Percentiles rank a stretch among this genome's conserved stretches.
Conservation (phyloP, 2,113 vertebrate genomes). For the Laticauda colubrina region DNA sequence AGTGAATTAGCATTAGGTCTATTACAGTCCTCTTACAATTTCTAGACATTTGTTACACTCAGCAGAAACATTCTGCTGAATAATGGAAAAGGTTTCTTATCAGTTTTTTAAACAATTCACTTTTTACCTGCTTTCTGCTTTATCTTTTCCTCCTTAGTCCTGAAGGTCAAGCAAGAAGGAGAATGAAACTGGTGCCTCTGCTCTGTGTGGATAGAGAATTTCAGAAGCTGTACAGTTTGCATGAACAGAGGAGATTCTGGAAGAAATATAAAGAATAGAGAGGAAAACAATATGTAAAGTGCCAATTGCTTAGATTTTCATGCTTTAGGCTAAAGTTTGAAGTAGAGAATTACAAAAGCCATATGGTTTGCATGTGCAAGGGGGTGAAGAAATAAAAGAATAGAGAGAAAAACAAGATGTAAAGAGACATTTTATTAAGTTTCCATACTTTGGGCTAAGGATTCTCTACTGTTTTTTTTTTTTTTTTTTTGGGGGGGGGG, state of each 20-base stretch:
- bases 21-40: constrained; percentile 27
- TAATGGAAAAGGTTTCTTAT: constrained; percentile 40
- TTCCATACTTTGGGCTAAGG: background rate
- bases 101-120: constrained; percentile 25
- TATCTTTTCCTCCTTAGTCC: constrained; percentile 27
- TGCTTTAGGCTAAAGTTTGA: background rate
- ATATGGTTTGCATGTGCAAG: background rate
- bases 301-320: background rate
- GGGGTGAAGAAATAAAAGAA: background rate
- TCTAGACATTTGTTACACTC: constrained; percentile 28
- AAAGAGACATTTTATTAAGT: background rate
- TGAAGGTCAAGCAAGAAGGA: constrained; percentile 25
- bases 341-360: background rate
- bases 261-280: background rate
- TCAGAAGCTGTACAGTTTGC: background rate
- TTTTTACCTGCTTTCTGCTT: constrained; percentile 37
- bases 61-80: constrained; percentile 36
- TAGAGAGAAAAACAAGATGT: no score
- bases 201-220: background rate
- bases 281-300: background rate
- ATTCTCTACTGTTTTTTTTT: background rate
- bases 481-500: background rate
- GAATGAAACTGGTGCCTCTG: background rate
- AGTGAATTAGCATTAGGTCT: constrained; percentile 34
- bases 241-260: background rate